Evolutionary conservation across 35 echinoderm and acorn worm genomes (phyloP), one percentile per base, ranked within the genome.

Genomic region (Chiridota heheva): DNA sequence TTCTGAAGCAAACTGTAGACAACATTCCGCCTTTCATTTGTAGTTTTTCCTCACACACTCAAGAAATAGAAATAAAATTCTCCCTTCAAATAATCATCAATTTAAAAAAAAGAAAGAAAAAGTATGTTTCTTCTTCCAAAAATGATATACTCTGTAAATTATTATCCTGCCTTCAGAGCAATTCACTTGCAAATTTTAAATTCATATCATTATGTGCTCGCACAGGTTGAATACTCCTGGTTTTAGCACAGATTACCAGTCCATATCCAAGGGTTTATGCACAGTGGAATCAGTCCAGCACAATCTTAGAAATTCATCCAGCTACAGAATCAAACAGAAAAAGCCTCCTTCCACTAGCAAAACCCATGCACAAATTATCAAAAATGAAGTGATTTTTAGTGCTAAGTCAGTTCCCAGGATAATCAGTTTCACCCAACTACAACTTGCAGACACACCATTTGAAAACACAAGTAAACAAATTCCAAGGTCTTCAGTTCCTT

Each of bases 391-490:
- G 40, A 74, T 44, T 74, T 27, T 46, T 46, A 44, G 24, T 13
- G 42, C 70, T 74, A 47, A 74, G 25, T 74, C 70, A 74, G 28
- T 27, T 46, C 8, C 7, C 4, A 17, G 22, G 4, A 44, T 47
- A 74, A 18, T 51, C 42, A 53, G n/a, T n/a, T n/a, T n/a, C 44
- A 51, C 6, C 24, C 6, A 40, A 45, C 36, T 29, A 42, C 46
- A 37, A 71, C 40, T n/a, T 25, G 12, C 16, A 71, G 26, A 46
- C 18, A 74, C 70, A 42, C 47, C 70, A 74, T 28, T 33, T 74
- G 18, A 24, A 74, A 74, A n/a, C n/a, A n/a, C n/a, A n/a, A 74
- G 70, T 74, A 74, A 74, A 74, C 70, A 74, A 74, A 74, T 74
- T 74, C 70, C 70, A 74, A 47, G 70, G 70, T 34, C 44, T 74